Percentiles rank a stretch among this genome's conserved stretches.
phyloP scores from a whole-genome alignment of 2,113 vertebrate species.

The Lates calcarifer region DNA sequence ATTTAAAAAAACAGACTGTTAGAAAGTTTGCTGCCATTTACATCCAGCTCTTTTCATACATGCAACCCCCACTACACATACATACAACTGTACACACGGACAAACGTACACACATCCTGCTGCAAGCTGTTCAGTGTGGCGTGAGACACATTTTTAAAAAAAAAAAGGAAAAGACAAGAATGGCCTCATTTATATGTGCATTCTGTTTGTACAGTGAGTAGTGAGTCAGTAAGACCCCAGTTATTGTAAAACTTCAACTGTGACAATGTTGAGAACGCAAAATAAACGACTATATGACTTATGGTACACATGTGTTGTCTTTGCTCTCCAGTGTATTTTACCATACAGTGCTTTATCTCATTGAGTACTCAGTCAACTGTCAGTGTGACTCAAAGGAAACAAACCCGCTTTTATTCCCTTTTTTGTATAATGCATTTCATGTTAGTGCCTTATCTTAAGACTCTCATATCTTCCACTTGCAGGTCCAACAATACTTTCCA shows the following conservation, averaged over 20 bases:
- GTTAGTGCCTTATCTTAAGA: not conserved
- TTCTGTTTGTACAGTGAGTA: slow-evolving; percentile 93
- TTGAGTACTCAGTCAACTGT: not conserved
- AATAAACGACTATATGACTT: slow-evolving; percentile 93
- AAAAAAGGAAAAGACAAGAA: slow-evolving; percentile 84
- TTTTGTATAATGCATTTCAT: not conserved
- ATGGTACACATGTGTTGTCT: slow-evolving; percentile 75
- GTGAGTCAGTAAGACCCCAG: slow-evolving; percentile 90
- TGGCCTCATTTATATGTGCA: slow-evolving; percentile 92
- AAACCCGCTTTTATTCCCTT: not conserved
- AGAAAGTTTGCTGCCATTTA: slow-evolving; percentile 81
- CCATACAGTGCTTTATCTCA: not conserved
- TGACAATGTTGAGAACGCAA: slow-evolving; percentile 94
- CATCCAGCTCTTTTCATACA: slow-evolving; percentile 70
- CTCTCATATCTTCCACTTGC: slow-evolving; percentile 27
- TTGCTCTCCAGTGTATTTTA: slow-evolving; percentile 9
- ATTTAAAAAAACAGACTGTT: slow-evolving; percentile 85
- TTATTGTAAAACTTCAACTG: slow-evolving; percentile 96
- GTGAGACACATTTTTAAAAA: slow-evolving; percentile 80
- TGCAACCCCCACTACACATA: slow-evolving; percentile 21
- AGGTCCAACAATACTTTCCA: slow-evolving; percentile 18
- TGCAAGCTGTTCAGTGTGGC: slow-evolving; percentile 84
- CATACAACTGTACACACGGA: slow-evolving; percentile 32
- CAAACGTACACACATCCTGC: slow-evolving; percentile 65
- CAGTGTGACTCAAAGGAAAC: not conserved